Evolutionary conservation across 2,797 vertebrate species (phyloP).

Genomic region (Enteromius radiatus): DNA sequence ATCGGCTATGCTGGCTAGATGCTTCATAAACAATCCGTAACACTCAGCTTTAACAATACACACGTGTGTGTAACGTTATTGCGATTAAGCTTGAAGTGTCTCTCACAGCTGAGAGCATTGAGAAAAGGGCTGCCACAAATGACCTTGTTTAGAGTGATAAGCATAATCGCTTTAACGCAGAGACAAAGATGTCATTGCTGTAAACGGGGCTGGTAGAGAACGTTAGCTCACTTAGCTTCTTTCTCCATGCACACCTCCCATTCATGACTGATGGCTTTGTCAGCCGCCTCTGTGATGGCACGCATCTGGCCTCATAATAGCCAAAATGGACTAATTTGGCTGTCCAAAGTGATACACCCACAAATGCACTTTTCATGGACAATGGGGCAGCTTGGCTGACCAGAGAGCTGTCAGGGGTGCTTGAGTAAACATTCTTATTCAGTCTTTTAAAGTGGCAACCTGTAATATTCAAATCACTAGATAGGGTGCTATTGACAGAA

Average conservation of each 20-base stretch:
- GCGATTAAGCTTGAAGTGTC: background rate
- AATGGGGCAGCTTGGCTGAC: slow-evolving; percentile 34
- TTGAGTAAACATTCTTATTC: slow-evolving; percentile 47
- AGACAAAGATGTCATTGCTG: slow-evolving; percentile 1
- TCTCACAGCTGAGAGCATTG: background rate
- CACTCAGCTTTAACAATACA: background rate
- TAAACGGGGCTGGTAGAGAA: slow-evolving; percentile 11
- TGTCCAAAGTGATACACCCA: slow-evolving; percentile 45
- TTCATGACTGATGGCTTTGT: slow-evolving; percentile 35
- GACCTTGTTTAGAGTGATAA: slow-evolving; percentile 19
- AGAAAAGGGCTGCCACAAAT: background rate
- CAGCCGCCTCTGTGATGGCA: slow-evolving; percentile 20
- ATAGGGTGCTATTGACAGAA: slow-evolving; percentile 42
- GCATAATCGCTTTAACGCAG: background rate
- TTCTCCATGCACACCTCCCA: slow-evolving; percentile 2
- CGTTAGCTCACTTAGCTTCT: slow-evolving; percentile 14
- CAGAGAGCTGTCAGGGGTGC: slow-evolving; percentile 49
- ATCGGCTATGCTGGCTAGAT: background rate
- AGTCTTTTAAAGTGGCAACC: slow-evolving; percentile 44
- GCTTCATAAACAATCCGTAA: background rate
- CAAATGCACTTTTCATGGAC: slow-evolving; percentile 20
- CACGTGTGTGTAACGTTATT: background rate
- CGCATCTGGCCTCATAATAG: slow-evolving; percentile 49
- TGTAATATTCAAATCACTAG: slow-evolving; percentile 47
- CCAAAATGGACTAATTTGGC: slow-evolving; percentile 54